Evolutionary conservation across 92 coral and sea anemone species (phyloP), one percentile per base, ranked within the genome.

Genomic region (Bergia sp.): DNA sequence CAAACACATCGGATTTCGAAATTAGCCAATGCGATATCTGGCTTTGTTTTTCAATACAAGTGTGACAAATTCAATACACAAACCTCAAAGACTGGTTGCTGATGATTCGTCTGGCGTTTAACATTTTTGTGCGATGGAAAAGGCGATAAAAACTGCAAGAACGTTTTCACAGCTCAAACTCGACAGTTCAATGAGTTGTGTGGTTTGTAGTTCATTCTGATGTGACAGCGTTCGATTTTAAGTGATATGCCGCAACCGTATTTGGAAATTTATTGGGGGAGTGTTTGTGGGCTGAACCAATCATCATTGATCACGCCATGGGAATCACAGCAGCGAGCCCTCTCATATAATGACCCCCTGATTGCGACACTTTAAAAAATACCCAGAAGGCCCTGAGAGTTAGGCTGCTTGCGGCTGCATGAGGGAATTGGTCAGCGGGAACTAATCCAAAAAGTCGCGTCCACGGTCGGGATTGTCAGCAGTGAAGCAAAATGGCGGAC

Each of bases 401-500:
- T 29, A 29, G 29, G 29, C 29, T 29, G 29, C 29, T 29, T 29
- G 29, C 29, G 29, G 29, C 29, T 29, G 29, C 29, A 29, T 29
- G 29, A 29, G 29, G 29, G 29, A 29, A 29, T 29, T 79, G 40
- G 82, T 36, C 82, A 79, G 82, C 66, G 82, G 29, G 82, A 44
- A 43, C 43, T 9, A 2, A 43, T 64, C 13, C 38, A 41, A 80
- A 64, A 76, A 47, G 76, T 13, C 77, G 74, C 91, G 88, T 88
- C 86, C 65, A 89, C 88, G 42, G 75, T 50, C 64, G 11, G n/a
- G 38, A 45, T 37, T 39, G 47, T 58, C 91, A 90, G 92, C 92
- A 90, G 82, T 61, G 13, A 65, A 72, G 79, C 86, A 97, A 97
- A 90, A 97, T 97, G 99, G 99, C 98, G 96, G 99, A 96, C 78